phyloP scores from a whole-genome alignment of 2,113 vertebrate genomes.

The Stegostoma tigrinum region DNA sequence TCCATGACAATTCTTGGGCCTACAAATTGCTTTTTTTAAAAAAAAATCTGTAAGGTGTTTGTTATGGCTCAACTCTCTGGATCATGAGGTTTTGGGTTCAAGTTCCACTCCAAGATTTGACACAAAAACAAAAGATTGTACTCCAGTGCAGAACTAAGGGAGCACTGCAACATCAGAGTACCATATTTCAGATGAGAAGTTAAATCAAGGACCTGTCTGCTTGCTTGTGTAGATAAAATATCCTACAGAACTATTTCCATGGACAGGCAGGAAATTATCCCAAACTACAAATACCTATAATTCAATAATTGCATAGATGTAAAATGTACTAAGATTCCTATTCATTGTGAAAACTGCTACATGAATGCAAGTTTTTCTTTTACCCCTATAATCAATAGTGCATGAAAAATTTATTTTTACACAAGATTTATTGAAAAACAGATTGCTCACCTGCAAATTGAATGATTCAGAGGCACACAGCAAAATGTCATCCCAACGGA shows the following conservation, averaged over 20 bases:
- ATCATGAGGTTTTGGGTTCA: no score
- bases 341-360: not conserved
- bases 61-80: no score
- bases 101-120: no score
- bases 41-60: not conserved
- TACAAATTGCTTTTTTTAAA: not conserved
- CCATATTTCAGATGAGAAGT: no score
- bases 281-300: not conserved
- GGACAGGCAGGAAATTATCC: no score
- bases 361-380: not conserved
- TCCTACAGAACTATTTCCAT: no score
- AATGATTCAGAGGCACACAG: constrained; percentile 69
- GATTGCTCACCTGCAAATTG: constrained; percentile 68
- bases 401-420: constrained; percentile 47
- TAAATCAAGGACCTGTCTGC: no score
- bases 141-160: no score
- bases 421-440: constrained; percentile 63
- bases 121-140: no score
- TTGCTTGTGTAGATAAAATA: no score
- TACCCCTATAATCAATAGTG: not conserved
- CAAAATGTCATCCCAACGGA: constrained; percentile 56
- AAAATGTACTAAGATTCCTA: not conserved
- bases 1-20: no score
- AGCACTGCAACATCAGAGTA: no score
- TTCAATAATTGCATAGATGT: not conserved